phyloP scores from a whole-genome alignment of 2,888 invertebrate species.

The Tinea semifulvella region DNA sequence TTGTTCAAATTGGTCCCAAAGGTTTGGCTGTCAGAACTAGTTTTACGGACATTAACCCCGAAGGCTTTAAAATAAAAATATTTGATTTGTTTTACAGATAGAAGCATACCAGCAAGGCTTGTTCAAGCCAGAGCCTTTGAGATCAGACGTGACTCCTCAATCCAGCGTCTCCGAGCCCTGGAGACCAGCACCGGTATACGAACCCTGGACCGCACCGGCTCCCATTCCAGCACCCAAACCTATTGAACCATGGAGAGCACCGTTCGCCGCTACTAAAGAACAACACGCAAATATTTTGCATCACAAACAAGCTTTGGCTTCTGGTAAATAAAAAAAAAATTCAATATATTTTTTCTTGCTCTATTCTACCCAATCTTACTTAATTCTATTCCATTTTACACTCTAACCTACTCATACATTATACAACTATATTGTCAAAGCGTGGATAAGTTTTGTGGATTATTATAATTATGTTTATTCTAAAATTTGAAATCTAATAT shows the following conservation, averaged over 20 bases:
- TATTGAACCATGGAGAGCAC: conserved; percentile 40
- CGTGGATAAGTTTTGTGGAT: too few relatives aligned
- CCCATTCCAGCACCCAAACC: conserved; percentile 9
- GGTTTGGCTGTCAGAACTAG: too few relatives aligned
- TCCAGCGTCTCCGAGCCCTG: conserved; percentile 30
- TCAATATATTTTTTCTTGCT: too few relatives aligned
- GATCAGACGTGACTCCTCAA: conserved; percentile 36
- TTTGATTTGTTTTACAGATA: conserved; percentile 25
- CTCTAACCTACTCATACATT: too few relatives aligned
- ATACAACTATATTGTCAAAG: too few relatives aligned
- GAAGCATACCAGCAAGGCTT: conserved; percentile 32
- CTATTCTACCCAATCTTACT: too few relatives aligned
- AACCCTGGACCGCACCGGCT: conserved; percentile 28
- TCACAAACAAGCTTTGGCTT: conserved; percentile 70
- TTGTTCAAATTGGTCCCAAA: too few relatives aligned
- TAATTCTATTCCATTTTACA: too few relatives aligned
- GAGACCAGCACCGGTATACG: conserved; percentile 27
- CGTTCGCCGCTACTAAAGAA: conserved; percentile 31
- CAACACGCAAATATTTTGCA: conserved; percentile 61
- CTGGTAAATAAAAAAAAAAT: conserved; percentile 41
- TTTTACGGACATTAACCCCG: too few relatives aligned
- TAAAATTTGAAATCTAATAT: too few relatives aligned
- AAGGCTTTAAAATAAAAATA: too few relatives aligned
- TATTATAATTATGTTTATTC: background rate
- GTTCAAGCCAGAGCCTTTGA: conserved; percentile 32